Conservation (phyloP, 2,113 vertebrate species). For the Coptodon bakossiorum region DNA sequence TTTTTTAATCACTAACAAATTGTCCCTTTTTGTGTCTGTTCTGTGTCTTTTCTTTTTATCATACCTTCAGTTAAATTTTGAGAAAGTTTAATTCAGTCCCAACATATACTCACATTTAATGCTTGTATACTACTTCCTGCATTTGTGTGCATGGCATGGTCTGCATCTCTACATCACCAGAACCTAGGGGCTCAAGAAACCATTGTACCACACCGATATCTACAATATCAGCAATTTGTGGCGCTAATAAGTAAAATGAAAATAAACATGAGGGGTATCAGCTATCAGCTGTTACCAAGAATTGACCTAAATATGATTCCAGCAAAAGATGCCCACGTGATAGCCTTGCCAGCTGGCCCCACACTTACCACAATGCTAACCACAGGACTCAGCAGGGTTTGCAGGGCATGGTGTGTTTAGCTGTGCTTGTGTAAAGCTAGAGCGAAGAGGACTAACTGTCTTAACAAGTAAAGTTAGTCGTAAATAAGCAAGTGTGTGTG, state of each 20-base stretch:
- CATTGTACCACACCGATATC: accelerated
- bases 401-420: neutral
- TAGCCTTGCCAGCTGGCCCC: neutral
- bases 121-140: neutral
- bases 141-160: neutral
- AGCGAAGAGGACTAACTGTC: neutral
- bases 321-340: neutral
- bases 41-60: neutral
- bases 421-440: neutral
- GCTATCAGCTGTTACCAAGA: neutral
- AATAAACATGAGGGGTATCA: neutral
- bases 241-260: neutral
- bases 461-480: neutral
- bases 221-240: neutral
- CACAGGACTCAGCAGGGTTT: neutral
- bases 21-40: neutral
- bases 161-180: neutral
- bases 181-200: neutral
- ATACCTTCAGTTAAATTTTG: neutral
- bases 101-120: neutral
- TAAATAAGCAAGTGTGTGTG: neutral
- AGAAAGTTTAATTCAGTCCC: neutral
- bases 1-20: neutral
- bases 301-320: neutral
- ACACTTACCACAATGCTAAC: neutral